Evolutionary conservation across 2,888 invertebrate genomes (phyloP).

Genomic region (Papilio elwesi): DNA sequence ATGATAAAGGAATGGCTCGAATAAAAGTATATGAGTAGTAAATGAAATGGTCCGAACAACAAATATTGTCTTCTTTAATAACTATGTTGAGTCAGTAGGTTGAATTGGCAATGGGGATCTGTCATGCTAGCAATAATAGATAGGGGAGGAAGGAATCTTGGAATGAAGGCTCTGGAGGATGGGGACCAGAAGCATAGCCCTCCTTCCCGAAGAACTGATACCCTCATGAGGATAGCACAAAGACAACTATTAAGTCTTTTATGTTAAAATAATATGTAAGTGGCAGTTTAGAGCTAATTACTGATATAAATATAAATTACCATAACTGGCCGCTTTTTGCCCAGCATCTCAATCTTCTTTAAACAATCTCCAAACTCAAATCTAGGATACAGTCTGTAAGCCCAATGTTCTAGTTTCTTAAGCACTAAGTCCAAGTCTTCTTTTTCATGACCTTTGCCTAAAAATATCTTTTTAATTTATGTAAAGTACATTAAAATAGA

Average conservation of each 20-base stretch:
- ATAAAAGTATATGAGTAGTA: neutral
- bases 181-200: too few species aligned
- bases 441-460: slow-evolving; percentile 91
- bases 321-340: slow-evolving; percentile 91
- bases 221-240: too few species aligned
- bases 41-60: neutral
- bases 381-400: slow-evolving; percentile 95
- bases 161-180: too few species aligned
- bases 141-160: too few species aligned
- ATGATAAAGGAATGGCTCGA: neutral
- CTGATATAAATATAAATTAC: slow-evolving; percentile 65
- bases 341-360: slow-evolving; percentile 88
- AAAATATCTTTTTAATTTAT: slow-evolving; percentile 26
- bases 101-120: too few species aligned
- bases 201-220: too few species aligned
- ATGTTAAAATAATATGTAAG: too few species aligned
- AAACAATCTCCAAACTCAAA: slow-evolving; percentile 94
- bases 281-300: neutral
- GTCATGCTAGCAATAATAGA: too few species aligned
- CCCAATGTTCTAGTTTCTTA: slow-evolving; percentile 96
- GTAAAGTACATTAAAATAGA: too few species aligned
- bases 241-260: too few species aligned
- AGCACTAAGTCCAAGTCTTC: slow-evolving; percentile 92
- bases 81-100: too few species aligned
- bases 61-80: neutral